These are phyloP conservation scores for Rhaphigaster nebulosa DNA, from an alignment of 2,888 invertebrate species.

Conservation along the genomic window DNA sequence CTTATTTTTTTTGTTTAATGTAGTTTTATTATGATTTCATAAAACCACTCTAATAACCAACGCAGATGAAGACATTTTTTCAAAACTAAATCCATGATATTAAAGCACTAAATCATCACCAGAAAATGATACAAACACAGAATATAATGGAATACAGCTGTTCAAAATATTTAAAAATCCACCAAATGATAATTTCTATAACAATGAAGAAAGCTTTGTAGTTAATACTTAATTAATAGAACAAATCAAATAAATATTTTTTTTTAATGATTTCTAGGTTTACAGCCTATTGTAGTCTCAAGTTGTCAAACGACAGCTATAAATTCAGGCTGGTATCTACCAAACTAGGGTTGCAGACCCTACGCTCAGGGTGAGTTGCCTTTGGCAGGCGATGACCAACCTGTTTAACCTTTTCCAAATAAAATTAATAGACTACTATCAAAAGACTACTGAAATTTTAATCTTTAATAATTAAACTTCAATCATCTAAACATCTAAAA, in stretches of 20 bases:
- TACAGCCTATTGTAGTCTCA: no score
- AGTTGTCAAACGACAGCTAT: no score
- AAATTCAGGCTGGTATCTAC: background rate
- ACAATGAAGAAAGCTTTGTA: background rate
- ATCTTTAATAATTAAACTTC: no score
- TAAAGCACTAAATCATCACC: background rate
- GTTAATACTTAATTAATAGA: background rate
- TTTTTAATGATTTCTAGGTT: no score
- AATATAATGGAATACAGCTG: background rate
- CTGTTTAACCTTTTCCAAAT: no score
- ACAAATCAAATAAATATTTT: background rate
- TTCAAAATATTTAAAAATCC: background rate
- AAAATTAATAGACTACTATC: no score
- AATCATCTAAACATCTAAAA: no score
- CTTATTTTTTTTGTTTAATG: background rate
- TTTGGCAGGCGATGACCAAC: no score
- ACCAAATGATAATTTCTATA: background rate
- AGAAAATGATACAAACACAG: background rate
- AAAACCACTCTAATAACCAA: no score
- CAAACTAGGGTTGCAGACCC: background rate
- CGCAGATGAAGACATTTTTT: no score
- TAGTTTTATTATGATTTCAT: background rate
- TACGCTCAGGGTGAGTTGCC: background rate
- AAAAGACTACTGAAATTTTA: no score
- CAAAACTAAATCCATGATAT: background rate